Evolutionary conservation across 2,113 vertebrate species (phyloP).

Genomic region (Irena cyanogastra): DNA sequence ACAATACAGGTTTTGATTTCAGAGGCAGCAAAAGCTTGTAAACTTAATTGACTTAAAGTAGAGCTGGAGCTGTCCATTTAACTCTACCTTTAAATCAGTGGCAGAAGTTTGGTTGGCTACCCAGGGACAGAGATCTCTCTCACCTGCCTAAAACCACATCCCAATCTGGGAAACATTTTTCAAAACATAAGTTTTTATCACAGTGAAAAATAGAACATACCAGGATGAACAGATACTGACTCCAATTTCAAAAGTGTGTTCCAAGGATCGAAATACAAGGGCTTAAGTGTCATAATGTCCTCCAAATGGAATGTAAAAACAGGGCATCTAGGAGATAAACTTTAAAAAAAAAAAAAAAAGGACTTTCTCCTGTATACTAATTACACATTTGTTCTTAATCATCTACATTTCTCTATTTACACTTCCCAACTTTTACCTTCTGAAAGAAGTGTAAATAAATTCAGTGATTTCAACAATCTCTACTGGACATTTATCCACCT

Average conservation of each 20-base stretch:
- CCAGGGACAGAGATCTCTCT: neutral
- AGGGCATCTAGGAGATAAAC: neutral
- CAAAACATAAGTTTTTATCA: neutral
- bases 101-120: neutral
- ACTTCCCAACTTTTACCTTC: neutral
- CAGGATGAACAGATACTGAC: neutral
- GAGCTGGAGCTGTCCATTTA: neutral
- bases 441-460: neutral
- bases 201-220: neutral
- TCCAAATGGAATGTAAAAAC: neutral
- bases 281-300: neutral
- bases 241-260: neutral
- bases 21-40: neutral
- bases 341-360: neutral
- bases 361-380: neutral
- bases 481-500: neutral
- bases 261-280: neutral
- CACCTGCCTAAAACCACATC: neutral
- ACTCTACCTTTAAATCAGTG: neutral
- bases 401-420: neutral
- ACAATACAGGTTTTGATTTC: neutral
- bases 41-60: neutral
- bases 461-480: neutral
- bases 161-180: neutral
- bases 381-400: neutral